phyloP scores from a whole-genome alignment of 1,140 invertebrate genomes.

The Pseudomyrmex flavicornis region DNA sequence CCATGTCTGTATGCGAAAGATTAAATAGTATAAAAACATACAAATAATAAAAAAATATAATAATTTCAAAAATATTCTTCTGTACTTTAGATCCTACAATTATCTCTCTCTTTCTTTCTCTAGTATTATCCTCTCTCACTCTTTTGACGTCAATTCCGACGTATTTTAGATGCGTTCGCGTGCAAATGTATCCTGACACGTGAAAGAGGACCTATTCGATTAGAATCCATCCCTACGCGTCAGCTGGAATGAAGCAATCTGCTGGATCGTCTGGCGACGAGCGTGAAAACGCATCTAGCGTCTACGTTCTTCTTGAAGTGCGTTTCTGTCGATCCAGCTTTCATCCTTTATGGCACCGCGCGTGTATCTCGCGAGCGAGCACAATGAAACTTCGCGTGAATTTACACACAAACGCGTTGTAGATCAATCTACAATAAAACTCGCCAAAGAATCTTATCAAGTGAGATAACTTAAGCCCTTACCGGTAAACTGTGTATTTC shows the following conservation, averaged over 20 bases:
- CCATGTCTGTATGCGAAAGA: too few species aligned
- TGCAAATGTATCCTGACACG: slow-evolving; percentile 47
- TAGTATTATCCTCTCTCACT: not conserved
- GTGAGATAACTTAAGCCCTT: slow-evolving; percentile 11
- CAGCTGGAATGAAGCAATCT: slow-evolving; percentile 59
- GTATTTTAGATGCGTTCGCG: not conserved
- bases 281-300: slow-evolving; percentile 51
- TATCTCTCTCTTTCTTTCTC: not conserved
- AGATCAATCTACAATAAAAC: slow-evolving; percentile 30
- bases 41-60: too few species aligned
- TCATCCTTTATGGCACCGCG: slow-evolving; percentile 55
- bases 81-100: not conserved
- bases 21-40: too few species aligned
- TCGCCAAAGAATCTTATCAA: slow-evolving; percentile 40
- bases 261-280: not conserved
- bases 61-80: too few species aligned
- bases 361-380: not conserved
- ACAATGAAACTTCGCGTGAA: slow-evolving; percentile 25
- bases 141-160: not conserved
- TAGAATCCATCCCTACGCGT: slow-evolving; percentile 65
- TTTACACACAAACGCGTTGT: slow-evolving; percentile 5
- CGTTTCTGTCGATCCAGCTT: slow-evolving; percentile 47
- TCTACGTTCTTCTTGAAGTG: slow-evolving; percentile 44
- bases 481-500: slow-evolving; percentile 6
- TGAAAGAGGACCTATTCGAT: slow-evolving; percentile 66